A percentile compares a stretch with the other conserved stretches of the same genome.
These are phyloP conservation scores for Papilio protenor DNA, from an alignment of 2,888 invertebrate species.

Conservation along the genomic window DNA sequence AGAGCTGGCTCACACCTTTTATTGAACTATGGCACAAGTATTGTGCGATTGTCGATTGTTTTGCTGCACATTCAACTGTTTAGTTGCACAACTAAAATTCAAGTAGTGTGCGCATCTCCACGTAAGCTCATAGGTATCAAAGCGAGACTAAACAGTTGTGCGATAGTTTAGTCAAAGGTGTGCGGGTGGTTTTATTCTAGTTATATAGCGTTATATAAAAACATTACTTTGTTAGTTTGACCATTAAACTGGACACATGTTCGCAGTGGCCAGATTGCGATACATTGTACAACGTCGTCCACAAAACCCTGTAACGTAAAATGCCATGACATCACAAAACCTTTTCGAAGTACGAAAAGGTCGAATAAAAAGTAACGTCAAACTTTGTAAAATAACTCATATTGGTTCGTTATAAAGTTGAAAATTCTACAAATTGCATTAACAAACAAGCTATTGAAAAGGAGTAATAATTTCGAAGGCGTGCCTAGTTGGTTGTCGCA, in stretches of 20 bases:
- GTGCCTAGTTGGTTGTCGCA: conserved; percentile 77
- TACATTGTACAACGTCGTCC: conserved; percentile 55
- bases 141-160: no score
- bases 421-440: conserved; percentile 47
- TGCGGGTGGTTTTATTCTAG: no score
- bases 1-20: no score
- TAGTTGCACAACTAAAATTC: no score
- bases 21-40: no score
- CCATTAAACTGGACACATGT: conserved; percentile 29
- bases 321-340: conserved; percentile 77
- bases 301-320: conserved; percentile 76
- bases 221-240: conserved; percentile 3
- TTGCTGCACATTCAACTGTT: no score
- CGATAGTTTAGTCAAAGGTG: no score
- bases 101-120: no score
- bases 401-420: conserved; percentile 41
- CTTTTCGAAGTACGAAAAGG: conserved; percentile 56
- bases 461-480: conserved; percentile 81
- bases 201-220: background rate
- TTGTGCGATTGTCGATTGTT: no score
- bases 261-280: conserved; percentile 51
- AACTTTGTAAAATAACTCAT: conserved; percentile 49
- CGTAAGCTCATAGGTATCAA: no score
- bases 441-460: conserved; percentile 59
- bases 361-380: conserved; percentile 57